Evolutionary conservation across 2,888 invertebrate species (phyloP).

Genomic region (Papilio gigon): DNA sequence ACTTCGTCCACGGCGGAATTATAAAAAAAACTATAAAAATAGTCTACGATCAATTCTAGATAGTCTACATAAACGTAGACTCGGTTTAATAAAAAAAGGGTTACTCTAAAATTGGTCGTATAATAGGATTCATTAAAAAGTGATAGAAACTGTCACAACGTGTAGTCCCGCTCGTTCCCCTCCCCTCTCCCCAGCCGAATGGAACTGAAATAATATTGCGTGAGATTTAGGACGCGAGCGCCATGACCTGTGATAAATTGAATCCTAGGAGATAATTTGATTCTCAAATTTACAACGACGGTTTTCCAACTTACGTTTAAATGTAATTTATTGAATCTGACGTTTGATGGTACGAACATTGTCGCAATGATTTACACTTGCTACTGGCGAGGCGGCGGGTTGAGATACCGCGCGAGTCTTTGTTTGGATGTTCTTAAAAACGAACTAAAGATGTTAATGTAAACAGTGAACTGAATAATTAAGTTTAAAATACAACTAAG

Average conservation of each 20-base stretch:
- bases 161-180: background rate
- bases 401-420: no score
- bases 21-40: no score
- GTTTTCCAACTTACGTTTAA: conserved; percentile 13
- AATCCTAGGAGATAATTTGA: conserved; percentile 18
- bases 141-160: no score
- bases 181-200: background rate
- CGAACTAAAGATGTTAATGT: no score
- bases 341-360: background rate
- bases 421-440: no score
- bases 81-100: background rate
- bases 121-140: conserved; percentile 2
- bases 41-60: no score
- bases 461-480: no score
- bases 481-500: no score
- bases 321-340: conserved; percentile 6
- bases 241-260: conserved; percentile 24
- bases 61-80: no score
- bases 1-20: no score
- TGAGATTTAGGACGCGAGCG: background rate
- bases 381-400: no score
- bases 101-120: background rate
- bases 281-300: conserved; percentile 8
- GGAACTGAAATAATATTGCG: background rate
- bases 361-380: background rate